Evolutionary conservation across 2,888 invertebrate genomes (phyloP).

Genomic region (Acleris sparsana): DNA sequence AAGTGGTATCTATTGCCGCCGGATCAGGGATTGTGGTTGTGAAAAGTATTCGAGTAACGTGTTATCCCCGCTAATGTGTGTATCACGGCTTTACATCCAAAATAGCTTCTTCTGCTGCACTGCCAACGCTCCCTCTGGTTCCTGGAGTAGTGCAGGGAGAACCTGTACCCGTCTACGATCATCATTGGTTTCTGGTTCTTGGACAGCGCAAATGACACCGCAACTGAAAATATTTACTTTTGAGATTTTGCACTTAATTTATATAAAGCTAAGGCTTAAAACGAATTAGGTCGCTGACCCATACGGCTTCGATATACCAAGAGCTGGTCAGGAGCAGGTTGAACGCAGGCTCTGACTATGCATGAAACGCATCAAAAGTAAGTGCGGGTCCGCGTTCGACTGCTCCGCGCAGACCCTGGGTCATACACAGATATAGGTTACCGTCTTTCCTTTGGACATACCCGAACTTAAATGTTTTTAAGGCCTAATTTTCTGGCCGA

Average conservation of each 20-base stretch:
- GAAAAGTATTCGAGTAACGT: slow-evolving; percentile 48
- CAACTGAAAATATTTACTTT: slow-evolving; percentile 36
- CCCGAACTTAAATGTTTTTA: too few species aligned
- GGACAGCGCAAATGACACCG: slow-evolving; percentile 54
- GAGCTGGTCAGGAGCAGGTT: too few species aligned
- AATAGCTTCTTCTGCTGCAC: slow-evolving; percentile 63
- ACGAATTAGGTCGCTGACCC: not conserved
- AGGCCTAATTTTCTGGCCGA: too few species aligned
- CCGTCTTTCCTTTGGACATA: too few species aligned
- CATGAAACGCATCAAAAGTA: too few species aligned
- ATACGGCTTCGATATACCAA: too few species aligned
- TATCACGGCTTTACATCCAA: slow-evolving; percentile 64
- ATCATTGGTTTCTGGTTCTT: slow-evolving; percentile 55
- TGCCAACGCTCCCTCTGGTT: slow-evolving; percentile 62
- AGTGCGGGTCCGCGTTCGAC: too few species aligned
- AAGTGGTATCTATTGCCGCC: not conserved
- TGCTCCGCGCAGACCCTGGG: too few species aligned
- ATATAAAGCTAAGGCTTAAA: not conserved
- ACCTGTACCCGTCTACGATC: slow-evolving; percentile 60
- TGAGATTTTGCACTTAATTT: slow-evolving; percentile 13
- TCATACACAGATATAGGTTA: too few species aligned
- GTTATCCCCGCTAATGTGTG: slow-evolving; percentile 51
- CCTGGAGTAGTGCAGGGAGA: slow-evolving; percentile 59
- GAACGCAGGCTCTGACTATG: too few species aligned
- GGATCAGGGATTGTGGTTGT: slow-evolving; percentile 56